These are phyloP conservation scores for Heliconius cydno DNA, from an alignment of 2,888 invertebrate species.

Conservation along the genomic window DNA sequence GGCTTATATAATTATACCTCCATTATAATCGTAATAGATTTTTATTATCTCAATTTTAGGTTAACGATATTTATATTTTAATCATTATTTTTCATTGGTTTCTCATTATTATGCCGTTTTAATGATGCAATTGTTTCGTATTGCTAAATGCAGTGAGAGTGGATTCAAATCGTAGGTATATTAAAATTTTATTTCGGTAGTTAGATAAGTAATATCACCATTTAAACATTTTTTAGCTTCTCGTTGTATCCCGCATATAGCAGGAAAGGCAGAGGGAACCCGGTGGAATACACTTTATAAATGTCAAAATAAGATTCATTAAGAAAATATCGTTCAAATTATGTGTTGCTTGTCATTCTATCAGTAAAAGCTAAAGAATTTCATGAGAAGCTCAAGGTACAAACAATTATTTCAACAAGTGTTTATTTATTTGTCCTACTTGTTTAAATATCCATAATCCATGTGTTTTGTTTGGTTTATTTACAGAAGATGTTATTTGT, in stretches of 20 bases:
- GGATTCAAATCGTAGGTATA: background rate
- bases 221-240: background rate
- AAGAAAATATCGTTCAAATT: too few species aligned
- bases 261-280: background rate
- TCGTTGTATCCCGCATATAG: background rate
- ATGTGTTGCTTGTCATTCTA: too few species aligned
- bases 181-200: background rate
- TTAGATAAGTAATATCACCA: background rate
- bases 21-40: constrained; percentile 4
- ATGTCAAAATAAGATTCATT: too few species aligned
- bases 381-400: too few species aligned
- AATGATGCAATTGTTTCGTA: background rate
- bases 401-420: too few species aligned
- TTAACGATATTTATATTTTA: constrained; percentile 3
- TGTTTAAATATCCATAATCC: too few species aligned
- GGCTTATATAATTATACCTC: constrained; percentile 31
- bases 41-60: background rate
- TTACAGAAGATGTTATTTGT: too few species aligned
- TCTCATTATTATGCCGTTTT: background rate
- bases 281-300: too few species aligned
- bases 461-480: too few species aligned
- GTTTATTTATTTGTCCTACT: too few species aligned
- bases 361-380: too few species aligned
- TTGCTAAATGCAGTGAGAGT: background rate
- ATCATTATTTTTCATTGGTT: background rate